Percentiles rank a stretch among this genome's conserved stretches.
These are phyloP conservation scores for Vulpes ferrilata DNA, from an alignment of 2,113 vertebrate genomes.

Conservation along the genomic window DNA sequence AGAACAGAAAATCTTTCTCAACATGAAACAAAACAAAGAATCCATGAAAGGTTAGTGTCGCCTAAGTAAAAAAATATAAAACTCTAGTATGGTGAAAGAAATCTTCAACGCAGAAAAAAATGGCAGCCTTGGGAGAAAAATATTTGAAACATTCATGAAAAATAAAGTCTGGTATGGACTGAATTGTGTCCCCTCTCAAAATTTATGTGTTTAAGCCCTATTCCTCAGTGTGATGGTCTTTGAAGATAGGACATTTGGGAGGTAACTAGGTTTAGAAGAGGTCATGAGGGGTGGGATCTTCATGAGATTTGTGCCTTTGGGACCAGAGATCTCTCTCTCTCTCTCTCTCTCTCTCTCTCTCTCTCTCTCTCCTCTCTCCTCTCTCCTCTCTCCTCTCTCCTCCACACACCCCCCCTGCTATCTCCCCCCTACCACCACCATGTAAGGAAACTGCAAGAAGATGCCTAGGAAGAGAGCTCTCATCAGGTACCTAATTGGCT, in stretches of 20 bases:
- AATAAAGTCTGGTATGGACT: not conserved
- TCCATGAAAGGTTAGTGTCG: not conserved
- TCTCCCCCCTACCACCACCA: not conserved
- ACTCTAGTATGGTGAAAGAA: not conserved
- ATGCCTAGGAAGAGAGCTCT: not conserved
- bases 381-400: not conserved
- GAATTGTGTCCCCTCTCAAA: not conserved
- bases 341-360: not conserved
- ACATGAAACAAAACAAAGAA: conserved; percentile 38
- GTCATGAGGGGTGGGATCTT: not conserved
- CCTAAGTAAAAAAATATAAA: not conserved
- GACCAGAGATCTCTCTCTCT: not conserved
- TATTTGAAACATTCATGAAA: not conserved
- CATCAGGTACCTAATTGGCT: not conserved
- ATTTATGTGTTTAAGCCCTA: not conserved
- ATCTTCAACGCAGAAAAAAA: not conserved
- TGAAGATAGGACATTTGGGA: not conserved
- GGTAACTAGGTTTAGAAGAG: not conserved
- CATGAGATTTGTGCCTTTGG: not conserved
- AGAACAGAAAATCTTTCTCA: not conserved
- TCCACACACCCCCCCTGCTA: not conserved
- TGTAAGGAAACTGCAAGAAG: not conserved
- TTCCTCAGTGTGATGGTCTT: not conserved
- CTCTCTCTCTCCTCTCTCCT: not conserved
- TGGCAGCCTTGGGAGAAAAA: not conserved